A percentile compares a stretch with the other conserved stretches of the same genome.
phyloP scores from a whole-genome alignment of 1,140 invertebrate species.

The Lepidurus arcticus region DNA sequence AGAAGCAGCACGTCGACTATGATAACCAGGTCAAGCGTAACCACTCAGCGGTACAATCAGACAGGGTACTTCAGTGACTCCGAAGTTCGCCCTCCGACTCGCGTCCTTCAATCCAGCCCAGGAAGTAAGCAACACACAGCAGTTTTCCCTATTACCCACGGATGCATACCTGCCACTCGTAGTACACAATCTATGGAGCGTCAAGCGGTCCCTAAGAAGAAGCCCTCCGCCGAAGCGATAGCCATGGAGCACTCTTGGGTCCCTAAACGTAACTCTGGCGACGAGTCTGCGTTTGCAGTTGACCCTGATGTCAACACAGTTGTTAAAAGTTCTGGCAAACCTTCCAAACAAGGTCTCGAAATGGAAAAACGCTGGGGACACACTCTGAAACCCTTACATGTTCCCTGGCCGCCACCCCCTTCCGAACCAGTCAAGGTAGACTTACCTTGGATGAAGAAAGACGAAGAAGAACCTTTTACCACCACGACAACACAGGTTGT shows the following conservation, averaged over 20 bases:
- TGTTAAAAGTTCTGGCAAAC: constrained; percentile 30
- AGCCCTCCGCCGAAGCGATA: constrained; percentile 51
- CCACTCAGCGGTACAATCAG: neutral
- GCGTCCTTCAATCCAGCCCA: neutral
- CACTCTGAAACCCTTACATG: constrained; percentile 48
- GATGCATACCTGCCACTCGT: neutral
- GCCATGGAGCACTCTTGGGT: constrained; percentile 58
- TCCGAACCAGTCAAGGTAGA: constrained; percentile 40
- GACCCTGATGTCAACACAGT: neutral
- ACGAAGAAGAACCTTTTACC: neutral
- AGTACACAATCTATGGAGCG: constrained; percentile 8
- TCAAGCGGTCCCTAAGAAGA: neutral
- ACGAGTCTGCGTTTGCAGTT: neutral
- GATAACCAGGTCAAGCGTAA: neutral
- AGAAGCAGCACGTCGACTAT: neutral
- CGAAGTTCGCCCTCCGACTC: neutral
- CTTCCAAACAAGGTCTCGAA: constrained; percentile 38
- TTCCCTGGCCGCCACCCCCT: constrained; percentile 49
- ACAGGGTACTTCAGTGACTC: neutral
- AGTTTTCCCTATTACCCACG: neutral
- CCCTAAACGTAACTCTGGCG: constrained; percentile 32
- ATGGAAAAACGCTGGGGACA: constrained; percentile 48
- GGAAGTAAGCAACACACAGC: neutral
- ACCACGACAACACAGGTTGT: neutral
- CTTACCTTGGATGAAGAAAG: constrained; percentile 28